Base-by-base conservation (phyloP, 2,888 invertebrate species). In the Xestobium rufovillosum region DNA sequence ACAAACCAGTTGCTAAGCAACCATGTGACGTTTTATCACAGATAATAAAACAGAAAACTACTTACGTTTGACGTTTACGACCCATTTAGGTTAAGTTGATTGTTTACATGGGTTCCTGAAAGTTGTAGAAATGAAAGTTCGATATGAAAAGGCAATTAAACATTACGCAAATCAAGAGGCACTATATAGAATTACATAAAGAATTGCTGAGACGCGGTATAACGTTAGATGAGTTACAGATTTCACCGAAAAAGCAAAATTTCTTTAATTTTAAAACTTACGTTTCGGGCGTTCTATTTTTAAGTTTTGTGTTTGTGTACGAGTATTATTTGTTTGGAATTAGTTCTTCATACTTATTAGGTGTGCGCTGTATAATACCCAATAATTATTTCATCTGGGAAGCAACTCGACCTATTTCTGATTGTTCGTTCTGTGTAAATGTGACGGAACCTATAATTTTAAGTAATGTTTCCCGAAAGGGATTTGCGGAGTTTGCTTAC, bases 341-440 rank as follows among this genome's bases (percentile, higher is more conserved):
- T 13, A 32, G 54, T 28, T 26, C 49, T 31, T 50, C 48, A 23
- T 52, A 66, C 49, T 47, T 75, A 46, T 51, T 76, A 49, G 73
- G 76, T 52, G 69, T 76, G 46, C 74, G 85, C 56, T 91, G 91
- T 66, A 66, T 88, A 45, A 58, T 90, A 57, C 80, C 83, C 46
- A 86, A 84, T 63, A 89, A 89, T 69, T 86, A 84, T 61, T 70
- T 90, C 41, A 68, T 88, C 47, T 87, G 87, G 87, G 90, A 91
- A 68, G 83, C 84, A 34, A 83, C 87, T 13, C 71, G 90, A 48
- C 90, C 90, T 14, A 70, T 86, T 35, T 81, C 86, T 13, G 76
- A 87, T 65, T 91, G 91, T 59, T 69, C 72, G 52, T 85, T 84
- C 65, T 90, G 90, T 66, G 65, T 68, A 49, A 78, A 78, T 49